These are phyloP conservation scores for Doris montereyensis DNA, from an alignment of 2,888 invertebrate genomes.

Conservation along the genomic window DNA sequence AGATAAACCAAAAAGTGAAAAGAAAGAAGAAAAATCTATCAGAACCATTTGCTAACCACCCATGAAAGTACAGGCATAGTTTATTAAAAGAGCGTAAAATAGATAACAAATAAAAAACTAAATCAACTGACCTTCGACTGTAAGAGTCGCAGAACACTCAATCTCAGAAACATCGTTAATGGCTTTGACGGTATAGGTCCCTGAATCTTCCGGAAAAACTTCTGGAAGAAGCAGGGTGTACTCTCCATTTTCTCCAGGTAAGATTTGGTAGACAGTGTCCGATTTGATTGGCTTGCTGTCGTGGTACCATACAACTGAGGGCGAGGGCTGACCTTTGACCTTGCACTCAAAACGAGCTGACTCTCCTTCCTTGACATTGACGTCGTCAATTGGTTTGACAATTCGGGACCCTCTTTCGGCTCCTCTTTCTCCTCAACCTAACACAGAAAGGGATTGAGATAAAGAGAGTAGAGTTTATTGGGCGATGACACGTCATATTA, in stretches of 20 bases:
- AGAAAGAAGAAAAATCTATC: no score
- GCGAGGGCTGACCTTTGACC: conserved; percentile 71
- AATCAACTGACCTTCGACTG: conserved; percentile 74
- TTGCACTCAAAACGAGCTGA: conserved; percentile 66
- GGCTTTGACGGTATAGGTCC: conserved; percentile 85
- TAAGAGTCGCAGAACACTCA: conserved; percentile 85
- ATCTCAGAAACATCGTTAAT: conserved; percentile 82
- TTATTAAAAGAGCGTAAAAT: no score
- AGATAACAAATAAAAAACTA: no score
- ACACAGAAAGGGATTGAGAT: no score
- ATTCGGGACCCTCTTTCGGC: conserved; percentile 53
- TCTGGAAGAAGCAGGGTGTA: conserved; percentile 78
- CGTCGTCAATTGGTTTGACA: conserved; percentile 56
- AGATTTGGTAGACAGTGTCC: conserved; percentile 78
- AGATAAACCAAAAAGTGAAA: no score
- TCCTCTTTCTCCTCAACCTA: conserved; percentile 33
- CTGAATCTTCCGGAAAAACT: conserved; percentile 81
- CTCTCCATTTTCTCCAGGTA: conserved; percentile 58
- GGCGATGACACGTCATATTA: no score
- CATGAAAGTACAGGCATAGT: no score
- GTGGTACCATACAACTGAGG: conserved; percentile 84
- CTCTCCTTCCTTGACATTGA: conserved; percentile 65
- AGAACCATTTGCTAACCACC: no score
- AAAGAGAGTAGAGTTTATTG: no score
- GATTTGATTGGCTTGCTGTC: conserved; percentile 79